Evolutionary conservation across 2,888 invertebrate species (phyloP), one percentile per base, ranked within the genome.

Genomic region (Cloeon dipterum): DNA sequence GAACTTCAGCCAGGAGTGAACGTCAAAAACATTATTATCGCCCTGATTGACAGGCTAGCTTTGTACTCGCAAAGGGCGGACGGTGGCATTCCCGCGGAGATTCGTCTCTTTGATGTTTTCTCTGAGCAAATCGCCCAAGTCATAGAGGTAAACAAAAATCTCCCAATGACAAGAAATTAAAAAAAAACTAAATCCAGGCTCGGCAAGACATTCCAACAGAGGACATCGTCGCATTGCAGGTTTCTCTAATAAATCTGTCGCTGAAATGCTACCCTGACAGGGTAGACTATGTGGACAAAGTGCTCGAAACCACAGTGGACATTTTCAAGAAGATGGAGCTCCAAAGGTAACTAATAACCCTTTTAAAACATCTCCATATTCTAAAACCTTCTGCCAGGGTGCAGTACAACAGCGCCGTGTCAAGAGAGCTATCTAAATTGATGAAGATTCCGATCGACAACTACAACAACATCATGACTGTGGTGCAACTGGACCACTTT

Each of bases 21-120:
- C 57, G 93, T 96, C 5, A 96, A 96, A 61, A 94, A 93, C 55
- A 89, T 98, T 42, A 88, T 98, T 42, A 94, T 94, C 45, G 83
- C 93, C 2, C 63, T 98, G 21, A 96, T 98, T 48, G 94, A 98
- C 55, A 64, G 88, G 16, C 63, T 88, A 32, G 81, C 85, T 2
- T 69, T 75, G 1, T 86, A 77, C 49, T 83, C 83, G 50, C 81
- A 83, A 59, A 68, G 82, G 47, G 64, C 68, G 36, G 70, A 72
- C 48, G 69, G 65, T 34, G 69, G 70, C 26, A 73, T 77, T 47
- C 78, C 85, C 19, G 66, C 76, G 41, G 85, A 91, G 47, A 86
- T 94, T 13, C 81, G 91, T 52, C 63, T 99, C 5, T 99, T 99
- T 57, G 93, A 96, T 52, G 91, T 96, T 25, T 98, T 99, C 58